A percentile compares a stretch with the other conserved stretches of the same genome.
Conservation (phyloP, 1,140 invertebrate species). For the Lethocerus indicus region DNA sequence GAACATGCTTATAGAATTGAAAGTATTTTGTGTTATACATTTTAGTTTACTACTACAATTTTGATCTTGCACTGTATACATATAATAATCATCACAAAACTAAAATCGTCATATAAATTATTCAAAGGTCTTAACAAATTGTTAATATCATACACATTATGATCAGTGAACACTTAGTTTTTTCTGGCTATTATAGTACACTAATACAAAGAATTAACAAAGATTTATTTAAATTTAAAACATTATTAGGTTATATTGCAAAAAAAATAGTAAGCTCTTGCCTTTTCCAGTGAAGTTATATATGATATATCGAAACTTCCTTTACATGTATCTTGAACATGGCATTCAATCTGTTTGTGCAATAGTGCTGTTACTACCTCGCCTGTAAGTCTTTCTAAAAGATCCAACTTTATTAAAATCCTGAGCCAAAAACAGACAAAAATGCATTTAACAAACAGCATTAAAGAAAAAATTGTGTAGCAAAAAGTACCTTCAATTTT, state of each 20-base stretch:
- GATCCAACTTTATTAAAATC: conserved; percentile 47
- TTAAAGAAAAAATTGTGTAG: conserved; percentile 7
- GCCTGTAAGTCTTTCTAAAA: conserved; percentile 62
- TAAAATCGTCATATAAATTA: too few species aligned
- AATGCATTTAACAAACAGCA: conserved; percentile 19
- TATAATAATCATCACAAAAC: too few species aligned
- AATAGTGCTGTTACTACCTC: conserved; percentile 66
- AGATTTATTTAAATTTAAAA: neutral
- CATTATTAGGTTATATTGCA: conserved; percentile 3
- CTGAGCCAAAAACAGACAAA: conserved; percentile 22
- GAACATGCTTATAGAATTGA: too few species aligned
- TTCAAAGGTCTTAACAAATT: too few species aligned
- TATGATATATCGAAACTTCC: conserved; percentile 69
- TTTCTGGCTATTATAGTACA: too few species aligned
- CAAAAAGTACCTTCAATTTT: neutral
- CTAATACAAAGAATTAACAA: too few species aligned
- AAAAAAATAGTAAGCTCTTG: conserved; percentile 24
- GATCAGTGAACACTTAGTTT: too few species aligned
- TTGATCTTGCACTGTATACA: too few species aligned
- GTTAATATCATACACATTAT: too few species aligned
- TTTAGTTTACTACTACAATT: too few species aligned
- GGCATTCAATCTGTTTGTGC: conserved; percentile 57
- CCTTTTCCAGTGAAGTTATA: conserved; percentile 48
- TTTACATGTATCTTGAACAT: conserved; percentile 62
- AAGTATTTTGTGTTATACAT: too few species aligned